Evolutionary conservation across 2,113 vertebrate species (phyloP).

Genomic region (Pseudorectes ferrugineus): DNA sequence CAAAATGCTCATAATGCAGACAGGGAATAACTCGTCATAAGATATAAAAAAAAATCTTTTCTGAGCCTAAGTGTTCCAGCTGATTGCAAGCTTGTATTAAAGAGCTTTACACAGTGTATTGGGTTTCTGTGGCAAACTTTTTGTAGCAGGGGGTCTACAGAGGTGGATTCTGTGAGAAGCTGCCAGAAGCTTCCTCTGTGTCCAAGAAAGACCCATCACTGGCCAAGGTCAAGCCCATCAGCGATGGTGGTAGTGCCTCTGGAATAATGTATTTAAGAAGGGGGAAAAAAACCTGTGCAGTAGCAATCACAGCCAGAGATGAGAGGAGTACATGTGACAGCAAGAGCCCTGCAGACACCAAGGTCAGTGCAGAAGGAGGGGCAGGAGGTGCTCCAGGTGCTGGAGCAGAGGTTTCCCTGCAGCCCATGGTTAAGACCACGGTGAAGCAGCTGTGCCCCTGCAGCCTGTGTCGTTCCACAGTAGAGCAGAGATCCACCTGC

Average conservation of each 20-base stretch:
- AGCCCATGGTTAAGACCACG: neutral
- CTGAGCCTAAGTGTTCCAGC: neutral
- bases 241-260: rapidly evolving
- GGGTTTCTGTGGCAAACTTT: neutral
- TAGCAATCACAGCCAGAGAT: neutral
- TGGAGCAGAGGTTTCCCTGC: neutral
- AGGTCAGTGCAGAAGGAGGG: neutral
- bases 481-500: neutral
- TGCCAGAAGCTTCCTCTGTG: neutral
- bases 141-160: neutral
- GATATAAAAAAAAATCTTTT: neutral
- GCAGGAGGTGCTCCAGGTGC: neutral
- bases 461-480: rapidly evolving
- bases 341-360: neutral
- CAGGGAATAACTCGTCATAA: rapidly evolving
- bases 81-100: neutral
- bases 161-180: neutral
- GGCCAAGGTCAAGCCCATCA: neutral
- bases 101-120: neutral
- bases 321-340: neutral
- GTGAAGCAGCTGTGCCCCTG: neutral
- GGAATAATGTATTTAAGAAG: neutral
- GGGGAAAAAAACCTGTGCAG: neutral
- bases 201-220: rapidly evolving
- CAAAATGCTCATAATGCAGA: neutral